Base-by-base conservation (phyloP, 2,113 vertebrate genomes). In the Pao palembangensis region DNA sequence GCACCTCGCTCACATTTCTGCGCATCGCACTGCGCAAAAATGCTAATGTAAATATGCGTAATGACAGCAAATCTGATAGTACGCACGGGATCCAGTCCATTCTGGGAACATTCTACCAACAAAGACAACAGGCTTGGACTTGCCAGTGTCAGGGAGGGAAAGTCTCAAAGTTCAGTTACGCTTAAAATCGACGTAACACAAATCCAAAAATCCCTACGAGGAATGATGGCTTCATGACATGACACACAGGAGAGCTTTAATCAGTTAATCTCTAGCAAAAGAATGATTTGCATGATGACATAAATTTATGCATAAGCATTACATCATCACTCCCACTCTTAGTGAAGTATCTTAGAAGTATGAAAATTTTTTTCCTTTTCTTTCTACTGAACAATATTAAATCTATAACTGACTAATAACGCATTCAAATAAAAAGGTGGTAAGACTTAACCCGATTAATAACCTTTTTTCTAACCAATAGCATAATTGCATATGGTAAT, bases 141-240 rank as follows among this genome's bases (percentile, higher is more conserved):
- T 67, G 55, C 65, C 54, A 58, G 59, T 67, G 55, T 67, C 54
- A 60, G 59, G n/a, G 4, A 31, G 52, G 21, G 43, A 18, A 58
- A 44, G 63, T 75, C 67, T 73, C 68, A 41, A 72, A 69, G 69
- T 81, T 73, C 49, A 67, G 41, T 69, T 60, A 68, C 41, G 64
- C 63, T 20, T 49, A 17, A 58, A 67, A 69, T 66, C 5, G 14
- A 49, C 71, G 42, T 38, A 83, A 71, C 61, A 76, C 70, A 85
- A 84, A 84, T 84, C 79, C 68, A 83, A 71, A 80, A 83, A 83
- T 81, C 77, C 76, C 62, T 31, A 7, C 0, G 11, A 51, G 68
- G 67, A 85, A 67, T 62, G 67, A 77, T 44, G 58, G 38, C 5
- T 4, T 20, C 46, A 55, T 56, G 23, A 52, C 41, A 49, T 46